Evolutionary conservation across 1,140 invertebrate genomes (phyloP).

Genomic region (Elysia chlorotica): DNA sequence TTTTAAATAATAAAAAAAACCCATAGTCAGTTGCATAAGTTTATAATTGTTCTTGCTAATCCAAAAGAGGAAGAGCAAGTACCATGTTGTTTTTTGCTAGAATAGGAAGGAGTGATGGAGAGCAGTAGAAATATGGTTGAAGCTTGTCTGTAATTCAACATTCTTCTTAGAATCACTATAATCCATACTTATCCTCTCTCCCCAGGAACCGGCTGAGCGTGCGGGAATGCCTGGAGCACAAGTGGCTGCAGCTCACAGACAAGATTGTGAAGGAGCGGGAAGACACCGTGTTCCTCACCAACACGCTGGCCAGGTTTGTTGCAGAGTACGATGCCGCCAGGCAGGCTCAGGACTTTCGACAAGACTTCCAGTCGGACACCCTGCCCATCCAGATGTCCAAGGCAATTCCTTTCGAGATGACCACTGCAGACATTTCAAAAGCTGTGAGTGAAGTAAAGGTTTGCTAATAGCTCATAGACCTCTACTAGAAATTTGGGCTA

Average conservation of each 20-base stretch:
- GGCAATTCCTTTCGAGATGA: neutral
- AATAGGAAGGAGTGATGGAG: neutral
- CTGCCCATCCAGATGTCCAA: constrained; percentile 18
- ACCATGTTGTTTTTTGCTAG: neutral
- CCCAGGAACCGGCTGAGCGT: constrained; percentile 87
- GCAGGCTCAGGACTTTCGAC: constrained; percentile 13
- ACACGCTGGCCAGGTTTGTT: constrained; percentile 51
- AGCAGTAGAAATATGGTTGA: neutral
- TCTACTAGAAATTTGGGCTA: too few species aligned
- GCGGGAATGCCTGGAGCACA: constrained; percentile 93
- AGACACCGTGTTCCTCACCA: constrained; percentile 67
- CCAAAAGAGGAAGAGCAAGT: neutral
- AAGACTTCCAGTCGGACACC: constrained; percentile 21
- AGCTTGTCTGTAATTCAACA: constrained; percentile 2
- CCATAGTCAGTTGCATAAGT: too few species aligned
- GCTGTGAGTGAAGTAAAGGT: neutral
- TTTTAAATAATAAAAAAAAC: too few species aligned
- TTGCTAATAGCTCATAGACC: too few species aligned
- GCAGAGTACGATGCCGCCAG: constrained; percentile 31
- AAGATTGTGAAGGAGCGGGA: constrained; percentile 92
- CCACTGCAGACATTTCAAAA: neutral
- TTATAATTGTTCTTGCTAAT: neutral
- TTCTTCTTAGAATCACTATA: neutral
- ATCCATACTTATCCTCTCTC: constrained; percentile 2
- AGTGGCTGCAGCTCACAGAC: constrained; percentile 90